Evolutionary conservation across 2,888 invertebrate species (phyloP).

Genomic region (Eurytoma californica): DNA sequence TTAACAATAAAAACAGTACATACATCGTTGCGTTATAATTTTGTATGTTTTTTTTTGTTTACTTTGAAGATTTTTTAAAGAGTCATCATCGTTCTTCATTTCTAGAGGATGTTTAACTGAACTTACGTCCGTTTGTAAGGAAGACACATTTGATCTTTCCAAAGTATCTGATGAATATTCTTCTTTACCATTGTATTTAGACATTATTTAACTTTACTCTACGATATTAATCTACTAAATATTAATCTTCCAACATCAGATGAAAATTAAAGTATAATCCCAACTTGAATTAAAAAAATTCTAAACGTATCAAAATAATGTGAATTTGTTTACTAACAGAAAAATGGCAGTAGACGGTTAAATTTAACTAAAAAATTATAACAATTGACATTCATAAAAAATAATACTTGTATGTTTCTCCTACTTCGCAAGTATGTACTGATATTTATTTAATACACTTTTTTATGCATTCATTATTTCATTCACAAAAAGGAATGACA

Average conservation of each 20-base stretch:
- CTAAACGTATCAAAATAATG: background rate
- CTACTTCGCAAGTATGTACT: too few species aligned
- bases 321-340: constrained; percentile 21
- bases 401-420: background rate
- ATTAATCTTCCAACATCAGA: constrained; percentile 14
- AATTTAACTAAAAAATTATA: background rate
- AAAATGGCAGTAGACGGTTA: constrained; percentile 6
- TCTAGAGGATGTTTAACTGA: constrained; percentile 25
- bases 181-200: constrained; percentile 15
- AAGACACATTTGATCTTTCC: constrained; percentile 62
- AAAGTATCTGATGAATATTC: constrained; percentile 48
- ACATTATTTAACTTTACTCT: constrained; percentile 21
- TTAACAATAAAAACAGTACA: background rate
- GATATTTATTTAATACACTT: too few species aligned
- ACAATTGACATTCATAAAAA: constrained; percentile 12
- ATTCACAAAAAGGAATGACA: too few species aligned
- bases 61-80: constrained; percentile 38
- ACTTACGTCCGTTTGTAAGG: constrained; percentile 60
- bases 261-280: constrained; percentile 2
- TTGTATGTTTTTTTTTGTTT: constrained; percentile 5
- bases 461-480: too few species aligned
- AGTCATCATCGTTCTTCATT: constrained; percentile 1
- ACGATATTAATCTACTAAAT: background rate
- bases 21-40: background rate
- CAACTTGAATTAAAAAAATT: constrained; percentile 2